phyloP scores from a whole-genome alignment of 2,797 vertebrate genomes.

The Cyprinella venusta region DNA sequence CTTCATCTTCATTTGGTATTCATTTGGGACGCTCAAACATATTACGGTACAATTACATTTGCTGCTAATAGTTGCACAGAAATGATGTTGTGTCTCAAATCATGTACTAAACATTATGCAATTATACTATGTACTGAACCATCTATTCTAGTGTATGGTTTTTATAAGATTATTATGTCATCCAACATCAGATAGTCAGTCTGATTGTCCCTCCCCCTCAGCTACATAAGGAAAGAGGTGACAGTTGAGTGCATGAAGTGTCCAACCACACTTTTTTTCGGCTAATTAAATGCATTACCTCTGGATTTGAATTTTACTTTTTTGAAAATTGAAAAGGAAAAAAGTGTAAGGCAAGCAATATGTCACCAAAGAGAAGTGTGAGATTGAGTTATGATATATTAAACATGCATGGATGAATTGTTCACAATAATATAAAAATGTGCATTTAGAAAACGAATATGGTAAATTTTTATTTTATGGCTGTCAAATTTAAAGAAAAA shows the following conservation, averaged over 20 bases:
- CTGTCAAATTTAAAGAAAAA: neutral
- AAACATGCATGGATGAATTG: neutral
- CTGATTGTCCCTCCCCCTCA: no score
- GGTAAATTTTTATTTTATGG: neutral
- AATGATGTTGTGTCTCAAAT: neutral
- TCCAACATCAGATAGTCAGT: no score
- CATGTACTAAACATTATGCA: neutral
- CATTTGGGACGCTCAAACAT: neutral
- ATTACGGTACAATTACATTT: slow-evolving; percentile 4
- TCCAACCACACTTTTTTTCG: neutral
- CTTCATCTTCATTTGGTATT: neutral
- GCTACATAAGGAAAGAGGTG: neutral
- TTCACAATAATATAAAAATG: neutral
- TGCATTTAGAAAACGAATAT: neutral
- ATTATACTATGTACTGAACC: neutral
- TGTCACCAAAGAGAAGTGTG: neutral
- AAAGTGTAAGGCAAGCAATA: no score
- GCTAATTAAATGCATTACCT: neutral
- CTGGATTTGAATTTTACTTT: neutral
- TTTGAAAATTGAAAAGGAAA: neutral
- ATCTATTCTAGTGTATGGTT: neutral
- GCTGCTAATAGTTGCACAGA: neutral
- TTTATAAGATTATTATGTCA: neutral
- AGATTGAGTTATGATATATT: neutral
- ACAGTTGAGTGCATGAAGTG: neutral